Base-by-base conservation (phyloP, 2,888 invertebrate genomes). In the Diplolepis rosae region DNA sequence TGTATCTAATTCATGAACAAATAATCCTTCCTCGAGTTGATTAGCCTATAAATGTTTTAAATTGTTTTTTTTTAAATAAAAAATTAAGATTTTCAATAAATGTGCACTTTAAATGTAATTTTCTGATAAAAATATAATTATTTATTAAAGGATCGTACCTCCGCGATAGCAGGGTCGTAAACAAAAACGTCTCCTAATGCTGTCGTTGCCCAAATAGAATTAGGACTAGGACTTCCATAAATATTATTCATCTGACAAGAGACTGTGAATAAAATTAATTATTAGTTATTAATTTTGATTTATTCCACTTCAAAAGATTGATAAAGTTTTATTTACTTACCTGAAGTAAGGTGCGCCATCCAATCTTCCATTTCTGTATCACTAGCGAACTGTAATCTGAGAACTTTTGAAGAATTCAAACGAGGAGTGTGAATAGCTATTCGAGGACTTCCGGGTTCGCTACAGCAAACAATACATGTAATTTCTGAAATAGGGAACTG, bases 281-380 rank as follows among this genome's bases (percentile, higher is more conserved):
- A 18, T 45, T 45, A 18, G 18, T 18, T 15, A 18, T 45, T 1
- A 2, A 15, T 2, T 2, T 1, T 45, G 2, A 11, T 7, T 11
- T 32, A 45, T 45, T 22, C 18, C 9, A 4, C n/a, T 9, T 42
- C 15, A 42, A 45, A 45, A 45, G 82, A 2, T 0, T 4, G 18
- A 45, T 1, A 45, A 18, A 18, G 9, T 45, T 45, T 22, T 2
- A 9, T 69, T 81, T n/a, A n/a, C n/a, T 85, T 89, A 88, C 91
- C 91, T 76, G 93, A 93, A 13, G 94, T 93, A 80, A 96, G 91
- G 85, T 95, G 93, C 73, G 93, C 93, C 70, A 96, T 92, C 97
- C 97, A 97, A 85, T 97, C 96, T 89, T 96, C 96, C 89, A 96
- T 92, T 89, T 96, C 95, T 75, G 94, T 92, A 89, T 97, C 96